Base-by-base conservation (phyloP, 2,113 vertebrate genomes). In the Strigops habroptila region DNA sequence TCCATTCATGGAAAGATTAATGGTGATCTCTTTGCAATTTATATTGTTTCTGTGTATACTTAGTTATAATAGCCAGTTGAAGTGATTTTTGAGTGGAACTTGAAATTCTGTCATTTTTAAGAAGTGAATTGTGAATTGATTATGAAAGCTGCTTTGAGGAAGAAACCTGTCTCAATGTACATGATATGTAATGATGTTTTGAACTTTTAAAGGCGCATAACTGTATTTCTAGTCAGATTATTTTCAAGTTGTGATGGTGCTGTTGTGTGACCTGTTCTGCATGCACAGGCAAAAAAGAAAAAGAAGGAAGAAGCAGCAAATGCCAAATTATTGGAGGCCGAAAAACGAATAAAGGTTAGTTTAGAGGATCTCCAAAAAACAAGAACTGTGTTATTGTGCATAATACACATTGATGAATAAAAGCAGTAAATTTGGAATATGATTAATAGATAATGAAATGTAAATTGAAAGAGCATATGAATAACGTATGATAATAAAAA, bases 241-340 rank as follows among this genome's bases (percentile, higher is more conserved):
- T 97, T 97, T 97, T 95, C 85, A 95, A 93, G 74, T 93, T 97
- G 81, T 96, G 88, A 96, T 96, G 95, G 91, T 98, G 92, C 68
- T 98, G 48, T 98, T 98, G 96, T 97, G 96, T 98, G 97, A 98
- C 98, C 97, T 98, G 95, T 98, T 99, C 98, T 98, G 97, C 98
- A 98, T 97, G 96, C 96, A 96, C 98, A 99, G 99, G 99, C 98
- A 75, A 99, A 99, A 98, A 99, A 99, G 98, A 99, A 98, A 98
- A 99, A 98, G 98, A 99, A 99, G 96, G 99, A 99, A 98, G 99
- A 99, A 97, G 99, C 99, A 62, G 99, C 98, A 95, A 99, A 99
- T 98, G 99, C 99, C 95, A 99, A 99, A 98, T 98, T 99, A 98
- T 81, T 99, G 98, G 99, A 99, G 97, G 98, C 99, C 33, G 99